Base-by-base conservation (phyloP, 1,140 invertebrate species). In the Drosophila grimshawi region DNA sequence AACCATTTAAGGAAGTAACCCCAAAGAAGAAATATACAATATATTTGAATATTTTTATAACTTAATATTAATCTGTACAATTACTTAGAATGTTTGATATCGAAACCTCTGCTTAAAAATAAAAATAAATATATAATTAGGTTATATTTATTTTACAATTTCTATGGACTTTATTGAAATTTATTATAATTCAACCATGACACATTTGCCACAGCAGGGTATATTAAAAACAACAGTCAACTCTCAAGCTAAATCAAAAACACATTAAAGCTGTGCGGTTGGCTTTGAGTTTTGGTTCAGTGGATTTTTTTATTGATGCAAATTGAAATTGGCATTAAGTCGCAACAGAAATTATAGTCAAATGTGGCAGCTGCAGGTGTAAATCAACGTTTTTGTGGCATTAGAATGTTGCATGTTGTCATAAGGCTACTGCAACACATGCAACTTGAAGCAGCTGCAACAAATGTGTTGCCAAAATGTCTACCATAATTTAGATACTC, bases 241-340 rank as follows among this genome's bases (percentile, higher is more conserved):
- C 30, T 41, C 19, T 65, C 63, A 35, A 19, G 10, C 8, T 27
- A 55, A 56, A 65, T 43, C 7, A 35, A 46, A 39, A 33, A 60
- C 55, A 45, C 43, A 11, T 70, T 80, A 62, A 37, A 68, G 48
- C 41, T 33, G 33, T 62, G 49, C 43, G 43, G 60, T 64, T 70
- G 32, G 41, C 57, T 51, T 57, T 75, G 43, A 41, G 49, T 41
- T 66, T 53, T 49, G 63, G 51, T 61, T 72, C 68, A 78, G 46
- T 56, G 56, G 48, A 19, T 19, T 62, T 76, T 76, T 79, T 72
- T 57, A 83, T 82, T 68, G 72, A 83, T 83, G 76, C 80, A 76
- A 82, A 83, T 53, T 69, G 60, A 46, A 81, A 79, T 83, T 79
- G 80, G 78, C 80, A 82, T 70, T 75, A 75, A 75, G 52, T 56